phyloP scores from a whole-genome alignment of 1,140 invertebrate species.

The Pogonognathellus flavescens region DNA sequence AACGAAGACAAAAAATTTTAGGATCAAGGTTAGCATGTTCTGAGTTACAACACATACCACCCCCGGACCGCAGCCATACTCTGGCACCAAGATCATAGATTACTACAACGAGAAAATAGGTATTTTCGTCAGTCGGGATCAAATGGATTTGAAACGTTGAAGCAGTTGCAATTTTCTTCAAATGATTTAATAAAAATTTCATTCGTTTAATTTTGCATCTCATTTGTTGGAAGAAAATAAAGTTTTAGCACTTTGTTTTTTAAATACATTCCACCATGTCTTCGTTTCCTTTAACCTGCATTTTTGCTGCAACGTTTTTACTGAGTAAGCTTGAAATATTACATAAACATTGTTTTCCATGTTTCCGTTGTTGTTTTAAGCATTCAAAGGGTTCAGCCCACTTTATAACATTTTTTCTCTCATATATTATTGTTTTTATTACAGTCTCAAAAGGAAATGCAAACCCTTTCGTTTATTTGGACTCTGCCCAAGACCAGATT shows the following conservation, averaged over 20 bases:
- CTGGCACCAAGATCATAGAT: too few species aligned
- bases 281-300: neutral
- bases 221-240: neutral
- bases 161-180: too few species aligned
- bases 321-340: neutral
- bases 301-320: neutral
- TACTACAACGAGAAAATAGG: too few species aligned
- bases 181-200: too few species aligned
- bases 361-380: neutral
- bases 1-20: neutral
- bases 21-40: slow-evolving; percentile 18
- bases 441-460: slow-evolving; percentile 15
- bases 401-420: neutral
- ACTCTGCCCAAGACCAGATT: slow-evolving; percentile 13
- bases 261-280: neutral
- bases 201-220: neutral
- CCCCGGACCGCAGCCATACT: neutral
- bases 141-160: neutral
- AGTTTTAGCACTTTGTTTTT: too few species aligned
- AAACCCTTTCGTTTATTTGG: slow-evolving; percentile 5
- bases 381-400: neutral
- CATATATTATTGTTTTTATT: neutral
- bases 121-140: neutral
- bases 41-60: neutral
- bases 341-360: neutral